phyloP scores from a whole-genome alignment of 1,140 invertebrate species.

The Dufourea novaeangliae region DNA sequence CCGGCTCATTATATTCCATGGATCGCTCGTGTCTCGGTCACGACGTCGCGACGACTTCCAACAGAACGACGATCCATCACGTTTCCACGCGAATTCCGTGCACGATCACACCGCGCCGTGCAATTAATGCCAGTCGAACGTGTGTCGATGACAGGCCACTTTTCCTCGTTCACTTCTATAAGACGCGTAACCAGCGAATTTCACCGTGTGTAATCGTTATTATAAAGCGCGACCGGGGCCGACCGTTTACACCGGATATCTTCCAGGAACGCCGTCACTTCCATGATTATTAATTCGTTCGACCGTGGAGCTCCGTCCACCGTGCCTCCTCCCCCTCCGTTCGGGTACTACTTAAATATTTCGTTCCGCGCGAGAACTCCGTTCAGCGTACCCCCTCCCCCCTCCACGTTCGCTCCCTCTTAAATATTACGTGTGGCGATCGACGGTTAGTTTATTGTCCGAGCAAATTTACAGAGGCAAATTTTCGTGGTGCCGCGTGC shows the following conservation, averaged over 20 bases:
- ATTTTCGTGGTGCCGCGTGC: background rate
- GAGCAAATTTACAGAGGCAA: constrained; percentile 40
- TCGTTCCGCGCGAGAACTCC: background rate
- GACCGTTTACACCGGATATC: background rate
- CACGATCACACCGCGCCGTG: constrained; percentile 48
- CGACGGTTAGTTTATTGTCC: constrained; percentile 31
- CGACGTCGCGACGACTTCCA: constrained; percentile 55
- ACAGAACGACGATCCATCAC: constrained; percentile 63
- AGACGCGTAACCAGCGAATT: background rate
- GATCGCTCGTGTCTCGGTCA: constrained; percentile 43
- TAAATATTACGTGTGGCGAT: constrained; percentile 18
- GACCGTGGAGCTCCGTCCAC: too few relatives aligned
- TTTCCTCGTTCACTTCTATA: too few relatives aligned
- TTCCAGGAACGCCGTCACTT: constrained; percentile 13
- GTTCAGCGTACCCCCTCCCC: background rate
- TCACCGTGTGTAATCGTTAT: constrained; percentile 23
- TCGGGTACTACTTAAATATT: constrained; percentile 17
- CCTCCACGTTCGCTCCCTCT: background rate
- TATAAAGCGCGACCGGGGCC: too few relatives aligned
- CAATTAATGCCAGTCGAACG: constrained; percentile 55
- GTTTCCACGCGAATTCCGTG: constrained; percentile 66
- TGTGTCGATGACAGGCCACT: background rate
- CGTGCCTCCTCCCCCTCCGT: background rate
- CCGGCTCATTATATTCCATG: constrained; percentile 61
- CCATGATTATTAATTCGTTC: constrained; percentile 48